A percentile compares a stretch with the other conserved stretches of the same genome.
Conservation (phyloP, 2,113 vertebrate genomes). For the Tricholaema leucomelas region DNA sequence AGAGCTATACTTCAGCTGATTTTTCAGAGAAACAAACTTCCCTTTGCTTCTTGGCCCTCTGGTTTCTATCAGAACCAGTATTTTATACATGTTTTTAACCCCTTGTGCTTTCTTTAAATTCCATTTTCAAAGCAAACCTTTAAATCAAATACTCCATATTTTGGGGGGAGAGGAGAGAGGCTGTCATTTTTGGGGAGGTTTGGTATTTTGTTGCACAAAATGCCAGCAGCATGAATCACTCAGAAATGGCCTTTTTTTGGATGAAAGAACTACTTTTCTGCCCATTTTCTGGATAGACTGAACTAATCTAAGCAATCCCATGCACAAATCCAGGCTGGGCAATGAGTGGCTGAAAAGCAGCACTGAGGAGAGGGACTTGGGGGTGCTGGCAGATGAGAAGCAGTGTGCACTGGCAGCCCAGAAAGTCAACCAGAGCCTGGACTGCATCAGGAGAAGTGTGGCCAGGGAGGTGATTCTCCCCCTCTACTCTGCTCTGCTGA, state of each 20-base stretch:
- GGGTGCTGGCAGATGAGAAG: too few relatives aligned
- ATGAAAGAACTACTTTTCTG: not conserved
- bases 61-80: rapidly evolving
- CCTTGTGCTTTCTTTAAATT: not conserved
- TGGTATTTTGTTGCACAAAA: not conserved
- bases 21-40: too few relatives aligned
- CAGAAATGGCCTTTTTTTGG: not conserved
- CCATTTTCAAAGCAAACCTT: not conserved
- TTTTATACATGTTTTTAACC: not conserved
- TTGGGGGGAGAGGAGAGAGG: not conserved
- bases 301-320: too few relatives aligned
- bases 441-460: too few relatives aligned
- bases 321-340: too few relatives aligned
- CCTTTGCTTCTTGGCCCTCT: not conserved
- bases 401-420: too few relatives aligned
- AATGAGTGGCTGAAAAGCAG: too few relatives aligned
- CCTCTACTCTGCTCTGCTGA: too few relatives aligned
- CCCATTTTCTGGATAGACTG: not conserved
- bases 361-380: too few relatives aligned
- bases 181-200: not conserved
- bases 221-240: not conserved
- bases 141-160: not conserved
- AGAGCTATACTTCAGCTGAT: too few relatives aligned
- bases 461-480: too few relatives aligned
- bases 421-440: too few relatives aligned